Evolutionary conservation across 2,113 vertebrate species (phyloP).

Genomic region (Alethe castanea): DNA sequence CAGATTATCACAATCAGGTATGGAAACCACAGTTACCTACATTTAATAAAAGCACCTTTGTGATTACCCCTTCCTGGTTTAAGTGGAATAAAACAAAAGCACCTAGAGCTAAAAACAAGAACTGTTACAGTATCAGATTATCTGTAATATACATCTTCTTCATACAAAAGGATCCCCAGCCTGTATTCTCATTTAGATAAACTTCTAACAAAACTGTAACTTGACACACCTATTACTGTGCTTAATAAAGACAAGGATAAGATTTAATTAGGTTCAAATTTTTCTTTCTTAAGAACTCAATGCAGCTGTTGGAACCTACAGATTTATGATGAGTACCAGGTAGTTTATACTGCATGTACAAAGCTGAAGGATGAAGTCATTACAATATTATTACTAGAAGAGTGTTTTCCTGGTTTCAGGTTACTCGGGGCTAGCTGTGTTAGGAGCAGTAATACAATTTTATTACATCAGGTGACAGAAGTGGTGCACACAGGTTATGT

Average conservation of each 20-base stretch:
- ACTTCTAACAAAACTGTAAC: not conserved
- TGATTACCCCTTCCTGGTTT: not conserved
- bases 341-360: not conserved
- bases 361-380: not conserved
- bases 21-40: not conserved
- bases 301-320: not conserved
- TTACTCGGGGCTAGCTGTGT: not conserved
- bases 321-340: not conserved
- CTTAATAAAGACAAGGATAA: not conserved
- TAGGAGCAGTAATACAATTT: not conserved
- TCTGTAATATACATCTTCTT: not conserved
- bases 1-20: constrained; percentile 98
- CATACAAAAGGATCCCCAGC: not conserved
- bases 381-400: not conserved
- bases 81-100: not conserved
- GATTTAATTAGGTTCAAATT: not conserved
- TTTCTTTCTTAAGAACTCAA: not conserved
- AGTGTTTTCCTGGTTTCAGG: not conserved
- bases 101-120: not conserved
- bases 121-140: not conserved
- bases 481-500: not conserved
- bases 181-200: not conserved
- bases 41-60: not conserved
- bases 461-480: not conserved
- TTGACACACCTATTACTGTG: too few species aligned